Conservation (phyloP, 1,140 invertebrate genomes). For the Trissolcus basalis region DNA sequence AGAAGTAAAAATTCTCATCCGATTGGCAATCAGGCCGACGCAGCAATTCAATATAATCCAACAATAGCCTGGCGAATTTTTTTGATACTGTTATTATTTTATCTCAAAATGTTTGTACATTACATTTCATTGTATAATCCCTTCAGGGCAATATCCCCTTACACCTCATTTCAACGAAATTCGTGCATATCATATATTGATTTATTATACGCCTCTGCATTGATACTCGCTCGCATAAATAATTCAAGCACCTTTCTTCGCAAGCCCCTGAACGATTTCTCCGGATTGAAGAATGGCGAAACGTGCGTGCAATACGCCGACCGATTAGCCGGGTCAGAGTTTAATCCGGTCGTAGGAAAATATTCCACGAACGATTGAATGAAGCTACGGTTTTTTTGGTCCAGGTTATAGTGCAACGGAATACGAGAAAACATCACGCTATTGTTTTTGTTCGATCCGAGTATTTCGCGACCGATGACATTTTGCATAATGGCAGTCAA, state of each 20-base stretch:
- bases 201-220: slow-evolving; percentile 7
- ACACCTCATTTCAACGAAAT: background rate
- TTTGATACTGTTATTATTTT: too few species aligned
- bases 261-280: slow-evolving; percentile 1
- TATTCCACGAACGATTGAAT: slow-evolving; percentile 17
- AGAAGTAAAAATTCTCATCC: too few species aligned
- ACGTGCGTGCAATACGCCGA: slow-evolving; percentile 30
- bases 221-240: slow-evolving; percentile 18
- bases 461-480: slow-evolving; percentile 7
- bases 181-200: slow-evolving; percentile 11
- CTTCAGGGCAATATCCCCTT: background rate
- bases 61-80: too few species aligned
- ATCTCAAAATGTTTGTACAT: background rate
- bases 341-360: slow-evolving; percentile 20
- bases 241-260: slow-evolving; percentile 12
- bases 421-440: slow-evolving; percentile 2
- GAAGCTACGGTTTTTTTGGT: slow-evolving; percentile 14
- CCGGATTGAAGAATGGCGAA: slow-evolving; percentile 7
- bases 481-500: slow-evolving; percentile 34
- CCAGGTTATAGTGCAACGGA: background rate
- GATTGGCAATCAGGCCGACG: too few species aligned
- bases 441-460: slow-evolving; percentile 24
- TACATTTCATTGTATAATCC: background rate
- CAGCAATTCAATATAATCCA: too few species aligned
- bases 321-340: slow-evolving; percentile 28